A percentile compares a stretch with the other conserved stretches of the same genome.
phyloP scores from a whole-genome alignment of 2,797 vertebrate species.

The Amblyraja radiata region DNA sequence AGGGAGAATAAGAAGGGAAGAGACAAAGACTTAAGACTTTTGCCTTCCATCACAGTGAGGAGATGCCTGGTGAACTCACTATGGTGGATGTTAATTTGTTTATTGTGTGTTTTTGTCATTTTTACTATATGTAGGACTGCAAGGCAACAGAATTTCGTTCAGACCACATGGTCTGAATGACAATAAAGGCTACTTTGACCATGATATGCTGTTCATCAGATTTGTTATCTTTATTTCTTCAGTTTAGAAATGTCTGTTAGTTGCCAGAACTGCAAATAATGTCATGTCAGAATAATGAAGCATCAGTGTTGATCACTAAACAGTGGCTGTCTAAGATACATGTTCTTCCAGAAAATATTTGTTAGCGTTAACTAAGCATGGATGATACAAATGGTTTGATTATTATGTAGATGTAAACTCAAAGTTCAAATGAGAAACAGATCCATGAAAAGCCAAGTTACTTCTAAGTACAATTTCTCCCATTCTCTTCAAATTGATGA shows the following conservation, averaged over 20 bases:
- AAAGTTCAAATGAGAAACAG: not conserved
- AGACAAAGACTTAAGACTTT: too few relatives aligned
- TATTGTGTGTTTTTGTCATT: too few relatives aligned
- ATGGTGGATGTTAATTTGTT: too few relatives aligned
- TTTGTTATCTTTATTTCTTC: not conserved
- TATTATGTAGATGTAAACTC: not conserved
- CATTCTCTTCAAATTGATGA: not conserved
- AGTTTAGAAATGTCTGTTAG: not conserved
- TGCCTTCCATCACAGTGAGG: too few relatives aligned
- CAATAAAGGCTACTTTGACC: too few relatives aligned
- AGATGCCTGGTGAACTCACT: too few relatives aligned
- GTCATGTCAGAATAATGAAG: not conserved
- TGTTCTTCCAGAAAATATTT: not conserved
- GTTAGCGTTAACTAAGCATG: not conserved
- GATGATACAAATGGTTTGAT: not conserved
- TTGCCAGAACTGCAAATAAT: not conserved
- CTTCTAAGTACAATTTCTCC: not conserved
- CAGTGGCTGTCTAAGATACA: not conserved
- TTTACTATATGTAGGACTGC: too few relatives aligned
- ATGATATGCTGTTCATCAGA: not conserved
- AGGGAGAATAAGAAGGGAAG: too few relatives aligned
- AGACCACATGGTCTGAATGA: too few relatives aligned
- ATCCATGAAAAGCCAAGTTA: not conserved
- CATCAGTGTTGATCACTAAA: not conserved
- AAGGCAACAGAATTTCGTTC: too few relatives aligned